These are phyloP conservation scores for Thalassoma bifasciatum DNA, from an alignment of 2,113 vertebrate genomes.

Conservation along the genomic window DNA sequence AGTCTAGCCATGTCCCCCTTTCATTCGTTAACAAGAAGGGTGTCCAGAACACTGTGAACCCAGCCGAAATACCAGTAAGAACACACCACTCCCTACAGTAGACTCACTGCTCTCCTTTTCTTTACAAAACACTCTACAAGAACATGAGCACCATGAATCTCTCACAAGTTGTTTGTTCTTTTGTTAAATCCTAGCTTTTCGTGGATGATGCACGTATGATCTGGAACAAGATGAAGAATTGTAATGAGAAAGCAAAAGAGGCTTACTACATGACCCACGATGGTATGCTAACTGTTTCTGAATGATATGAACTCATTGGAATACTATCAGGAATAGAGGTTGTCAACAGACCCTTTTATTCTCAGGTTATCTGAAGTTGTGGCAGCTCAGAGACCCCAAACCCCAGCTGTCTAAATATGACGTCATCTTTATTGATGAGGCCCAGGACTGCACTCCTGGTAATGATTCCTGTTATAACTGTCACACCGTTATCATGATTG, in stretches of 20 bases:
- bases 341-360: neutral
- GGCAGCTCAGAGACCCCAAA: constrained; percentile 89
- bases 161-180: neutral
- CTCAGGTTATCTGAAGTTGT: constrained; percentile 93
- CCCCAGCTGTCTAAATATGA: constrained; percentile 84
- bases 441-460: constrained; percentile 96
- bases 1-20: constrained; percentile 81
- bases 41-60: fast-evolving
- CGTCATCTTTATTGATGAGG: constrained; percentile 93
- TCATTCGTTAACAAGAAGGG: constrained; percentile 66
- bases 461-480: neutral
- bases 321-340: neutral
- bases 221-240: constrained; percentile 89
- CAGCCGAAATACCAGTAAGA: constrained; percentile 48
- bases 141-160: neutral
- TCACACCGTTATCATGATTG: neutral
- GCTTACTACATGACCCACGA: constrained; percentile 89
- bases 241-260: constrained; percentile 72
- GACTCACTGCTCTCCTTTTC: neutral
- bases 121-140: neutral
- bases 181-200: constrained; percentile 76
- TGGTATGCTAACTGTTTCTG: constrained; percentile 75
- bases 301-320: neutral
- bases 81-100: neutral
- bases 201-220: constrained; percentile 81